Conservation (phyloP, 2,113 vertebrate genomes). For the Peromyscus polionotus region DNA sequence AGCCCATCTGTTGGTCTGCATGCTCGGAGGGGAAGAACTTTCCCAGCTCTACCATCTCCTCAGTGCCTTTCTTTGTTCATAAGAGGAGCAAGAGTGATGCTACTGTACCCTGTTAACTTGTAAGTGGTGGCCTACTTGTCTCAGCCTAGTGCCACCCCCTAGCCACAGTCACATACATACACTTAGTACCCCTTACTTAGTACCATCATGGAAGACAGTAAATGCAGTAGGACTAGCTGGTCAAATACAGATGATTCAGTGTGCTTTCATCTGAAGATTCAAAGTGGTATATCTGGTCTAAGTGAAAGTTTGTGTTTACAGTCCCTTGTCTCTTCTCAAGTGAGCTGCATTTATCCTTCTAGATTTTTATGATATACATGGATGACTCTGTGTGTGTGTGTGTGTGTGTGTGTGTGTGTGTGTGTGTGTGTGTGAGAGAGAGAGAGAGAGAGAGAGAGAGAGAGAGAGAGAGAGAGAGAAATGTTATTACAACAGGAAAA, state of each 20-base stretch:
- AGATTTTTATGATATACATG: slow-evolving; percentile 22
- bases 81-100: not conserved
- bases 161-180: not conserved
- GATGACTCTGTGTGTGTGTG: not conserved
- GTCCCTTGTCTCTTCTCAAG: not conserved
- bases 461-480: not conserved
- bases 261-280: slow-evolving; percentile 25
- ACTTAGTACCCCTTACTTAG: slow-evolving; percentile 7
- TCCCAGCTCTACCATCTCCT: not conserved
- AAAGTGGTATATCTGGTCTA: not conserved
- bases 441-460: too few relatives aligned
- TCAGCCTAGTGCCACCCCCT: not conserved
- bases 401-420: not conserved
- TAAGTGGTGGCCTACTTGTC: too few relatives aligned
- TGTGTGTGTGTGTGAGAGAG: too few relatives aligned
- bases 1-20: not conserved
- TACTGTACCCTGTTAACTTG: not conserved
- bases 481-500: slow-evolving; percentile 22
- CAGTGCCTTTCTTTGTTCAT: not conserved
- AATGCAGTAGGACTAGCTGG: not conserved
- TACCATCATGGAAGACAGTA: not conserved
- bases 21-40: not conserved
- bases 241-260: slow-evolving; percentile 7
- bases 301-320: not conserved
- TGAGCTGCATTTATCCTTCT: not conserved